Conservation (phyloP, 2,797 vertebrate species). For the Eulemur rubriventer region DNA sequence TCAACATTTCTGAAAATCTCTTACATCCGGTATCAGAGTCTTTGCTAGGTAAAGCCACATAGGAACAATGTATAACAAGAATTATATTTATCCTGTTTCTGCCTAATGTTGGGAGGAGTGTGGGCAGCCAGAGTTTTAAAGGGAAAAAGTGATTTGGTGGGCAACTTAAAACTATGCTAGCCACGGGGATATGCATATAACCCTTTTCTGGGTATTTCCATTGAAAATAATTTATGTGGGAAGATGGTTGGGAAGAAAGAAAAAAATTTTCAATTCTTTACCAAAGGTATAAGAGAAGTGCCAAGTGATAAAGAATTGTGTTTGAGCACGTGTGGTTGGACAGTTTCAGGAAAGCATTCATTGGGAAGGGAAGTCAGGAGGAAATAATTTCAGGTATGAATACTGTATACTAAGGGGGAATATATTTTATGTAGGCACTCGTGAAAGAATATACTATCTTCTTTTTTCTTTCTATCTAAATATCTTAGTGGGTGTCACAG, state of each 20-base stretch:
- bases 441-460: neutral
- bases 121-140: neutral
- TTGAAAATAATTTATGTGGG: conserved; percentile 10
- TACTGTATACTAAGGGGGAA: neutral
- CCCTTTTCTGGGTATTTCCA: neutral
- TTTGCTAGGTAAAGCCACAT: conserved; percentile 4
- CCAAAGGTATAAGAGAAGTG: neutral
- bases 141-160: neutral
- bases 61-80: neutral
- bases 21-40: neutral
- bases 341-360: neutral
- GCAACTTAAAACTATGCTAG: neutral
- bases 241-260: neutral
- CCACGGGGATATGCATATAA: neutral
- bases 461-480: neutral
- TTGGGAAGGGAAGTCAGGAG: neutral
- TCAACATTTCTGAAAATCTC: neutral
- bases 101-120: neutral
- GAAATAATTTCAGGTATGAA: neutral
- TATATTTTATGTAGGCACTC: neutral
- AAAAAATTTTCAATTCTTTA: neutral
- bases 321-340: neutral
- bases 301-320: neutral
- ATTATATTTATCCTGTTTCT: conserved; percentile 34
- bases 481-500: neutral